Percentiles rank a stretch among this genome's conserved stretches.
These are phyloP conservation scores for Acanthoscelides obtectus DNA, from an alignment of 2,888 invertebrate species.

Conservation along the genomic window DNA sequence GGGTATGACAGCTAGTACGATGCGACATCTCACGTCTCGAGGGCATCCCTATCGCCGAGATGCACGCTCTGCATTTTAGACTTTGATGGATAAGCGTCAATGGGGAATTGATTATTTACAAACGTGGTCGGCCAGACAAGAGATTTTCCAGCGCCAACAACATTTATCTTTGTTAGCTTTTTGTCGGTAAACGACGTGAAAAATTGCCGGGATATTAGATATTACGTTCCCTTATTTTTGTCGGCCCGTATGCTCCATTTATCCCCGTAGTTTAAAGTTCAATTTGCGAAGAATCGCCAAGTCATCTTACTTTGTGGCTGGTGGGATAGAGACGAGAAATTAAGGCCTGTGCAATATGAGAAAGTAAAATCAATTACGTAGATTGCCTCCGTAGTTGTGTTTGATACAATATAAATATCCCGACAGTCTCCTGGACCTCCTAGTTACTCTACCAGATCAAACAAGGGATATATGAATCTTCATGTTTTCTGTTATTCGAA, in stretches of 20 bases:
- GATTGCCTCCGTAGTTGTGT: too few species aligned
- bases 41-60: background rate
- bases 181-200: background rate
- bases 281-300: background rate
- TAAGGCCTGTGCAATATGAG: background rate
- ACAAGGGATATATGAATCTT: too few species aligned
- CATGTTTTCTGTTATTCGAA: too few species aligned
- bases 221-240: background rate
- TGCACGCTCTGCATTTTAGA: background rate
- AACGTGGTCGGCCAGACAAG: background rate
- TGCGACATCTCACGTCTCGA: background rate
- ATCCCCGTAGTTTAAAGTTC: background rate
- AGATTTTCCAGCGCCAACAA: background rate
- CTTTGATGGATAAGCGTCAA: background rate
- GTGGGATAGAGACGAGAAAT: background rate
- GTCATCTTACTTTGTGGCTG: background rate
- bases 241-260: background rate
- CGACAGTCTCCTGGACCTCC: too few species aligned
- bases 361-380: too few species aligned
- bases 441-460: too few species aligned
- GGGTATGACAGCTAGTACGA: too few species aligned
- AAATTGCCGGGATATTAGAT: background rate
- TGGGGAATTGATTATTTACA: background rate
- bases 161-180: background rate
- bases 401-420: too few species aligned